Evolutionary conservation across 2,888 invertebrate species (phyloP).

Genomic region (Drosophila emarginata): DNA sequence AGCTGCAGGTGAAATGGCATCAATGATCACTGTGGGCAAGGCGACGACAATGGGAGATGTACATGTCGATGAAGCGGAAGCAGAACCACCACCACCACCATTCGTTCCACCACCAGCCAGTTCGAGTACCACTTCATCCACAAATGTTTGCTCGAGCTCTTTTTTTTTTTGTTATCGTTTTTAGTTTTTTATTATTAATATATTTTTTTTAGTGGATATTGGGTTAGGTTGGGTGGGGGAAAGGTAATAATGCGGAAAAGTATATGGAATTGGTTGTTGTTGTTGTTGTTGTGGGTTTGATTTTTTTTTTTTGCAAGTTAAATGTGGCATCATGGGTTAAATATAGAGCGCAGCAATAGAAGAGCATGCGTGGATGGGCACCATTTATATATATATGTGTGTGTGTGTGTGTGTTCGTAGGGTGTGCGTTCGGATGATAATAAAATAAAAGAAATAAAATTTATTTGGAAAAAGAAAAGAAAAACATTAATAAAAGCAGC

Average conservation of each 20-base stretch:
- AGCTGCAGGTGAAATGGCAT: conserved; percentile 38
- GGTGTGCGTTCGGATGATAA: neutral
- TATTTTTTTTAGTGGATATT: conserved; percentile 33
- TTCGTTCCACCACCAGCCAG: conserved; percentile 42
- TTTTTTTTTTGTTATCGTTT: conserved; percentile 34
- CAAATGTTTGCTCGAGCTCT: conserved; percentile 69
- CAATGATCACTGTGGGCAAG: conserved; percentile 64
- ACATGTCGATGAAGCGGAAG: conserved; percentile 4
- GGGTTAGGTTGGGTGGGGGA: conserved; percentile 20
- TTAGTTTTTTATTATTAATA: conserved; percentile 23
- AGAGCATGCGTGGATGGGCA: conserved; percentile 9
- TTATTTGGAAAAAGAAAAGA: neutral
- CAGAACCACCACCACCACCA: conserved; percentile 25
- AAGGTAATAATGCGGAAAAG: conserved; percentile 16
- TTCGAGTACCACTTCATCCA: conserved; percentile 70
- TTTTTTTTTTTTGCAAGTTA: neutral
- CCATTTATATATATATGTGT: neutral
- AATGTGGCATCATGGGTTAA: conserved; percentile 9
- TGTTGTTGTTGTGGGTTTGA: neutral
- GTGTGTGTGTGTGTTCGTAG: neutral
- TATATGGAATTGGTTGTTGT: conserved; percentile 15
- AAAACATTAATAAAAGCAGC: conserved; percentile 8
- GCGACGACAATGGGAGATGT: conserved; percentile 21
- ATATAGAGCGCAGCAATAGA: conserved; percentile 2
- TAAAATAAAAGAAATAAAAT: conserved; percentile 9